These are phyloP conservation scores for Pristiophorus japonicus DNA, from an alignment of 2,113 vertebrate species.

Conservation along the genomic window DNA sequence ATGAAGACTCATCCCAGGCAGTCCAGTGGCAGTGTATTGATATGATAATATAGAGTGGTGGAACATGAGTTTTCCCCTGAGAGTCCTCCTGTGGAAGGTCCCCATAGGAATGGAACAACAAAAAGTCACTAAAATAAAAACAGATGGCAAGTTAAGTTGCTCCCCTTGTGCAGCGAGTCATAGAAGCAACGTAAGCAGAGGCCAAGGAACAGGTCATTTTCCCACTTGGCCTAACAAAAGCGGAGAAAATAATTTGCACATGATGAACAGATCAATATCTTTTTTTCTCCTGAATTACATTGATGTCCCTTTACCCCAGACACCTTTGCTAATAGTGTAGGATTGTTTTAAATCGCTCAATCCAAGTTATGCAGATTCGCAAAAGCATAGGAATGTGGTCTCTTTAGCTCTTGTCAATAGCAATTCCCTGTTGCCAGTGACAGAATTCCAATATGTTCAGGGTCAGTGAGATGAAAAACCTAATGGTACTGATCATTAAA, in stretches of 20 bases:
- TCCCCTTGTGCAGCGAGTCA: not conserved
- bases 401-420: conserved; percentile 15
- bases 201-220: not conserved
- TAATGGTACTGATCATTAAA: conserved; percentile 28
- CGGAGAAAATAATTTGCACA: not conserved
- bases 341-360: not conserved
- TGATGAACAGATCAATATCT: not conserved
- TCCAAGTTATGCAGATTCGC: not conserved
- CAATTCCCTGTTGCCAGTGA: conserved; percentile 27
- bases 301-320: not conserved
- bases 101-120: conserved; percentile 18
- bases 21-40: not conserved
- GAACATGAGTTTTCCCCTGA: not conserved
- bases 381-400: not conserved
- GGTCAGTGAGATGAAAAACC: conserved; percentile 29
- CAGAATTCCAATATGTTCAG: conserved; percentile 26
- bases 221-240: not conserved
- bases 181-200: not conserved
- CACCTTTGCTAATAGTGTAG: not conserved
- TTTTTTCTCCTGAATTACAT: not conserved
- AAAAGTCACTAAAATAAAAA: conserved; percentile 22
- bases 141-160: not conserved
- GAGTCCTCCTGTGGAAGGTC: not conserved
- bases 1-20: not conserved
- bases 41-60: not conserved